Conservation (phyloP, 2,113 vertebrate genomes). For the Neogale vison region DNA sequence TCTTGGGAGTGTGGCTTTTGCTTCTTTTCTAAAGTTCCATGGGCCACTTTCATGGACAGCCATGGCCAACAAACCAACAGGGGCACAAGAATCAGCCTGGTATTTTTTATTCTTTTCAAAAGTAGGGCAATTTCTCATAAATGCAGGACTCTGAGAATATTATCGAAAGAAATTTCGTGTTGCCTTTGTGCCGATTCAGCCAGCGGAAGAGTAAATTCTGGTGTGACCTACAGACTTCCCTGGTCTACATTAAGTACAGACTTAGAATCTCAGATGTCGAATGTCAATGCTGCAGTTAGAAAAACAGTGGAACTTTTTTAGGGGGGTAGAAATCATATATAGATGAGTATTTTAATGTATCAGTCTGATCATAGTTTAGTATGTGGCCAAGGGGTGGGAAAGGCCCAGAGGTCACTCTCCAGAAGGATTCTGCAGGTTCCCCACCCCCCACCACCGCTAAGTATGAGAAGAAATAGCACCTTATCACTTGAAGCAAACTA, state of each 20-base stretch:
- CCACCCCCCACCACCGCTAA: neutral
- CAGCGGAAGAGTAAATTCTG: neutral
- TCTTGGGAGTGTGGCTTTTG: neutral
- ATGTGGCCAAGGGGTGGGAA: neutral
- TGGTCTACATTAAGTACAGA: neutral
- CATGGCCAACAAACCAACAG: neutral
- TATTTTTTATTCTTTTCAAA: neutral
- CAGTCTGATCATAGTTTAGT: neutral
- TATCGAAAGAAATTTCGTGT: neutral
- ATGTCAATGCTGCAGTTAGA: neutral
- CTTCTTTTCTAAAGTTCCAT: neutral
- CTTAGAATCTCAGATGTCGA: neutral
- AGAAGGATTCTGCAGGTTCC: neutral
- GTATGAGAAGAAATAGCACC: neutral
- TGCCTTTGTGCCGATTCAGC: neutral
- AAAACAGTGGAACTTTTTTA: neutral
- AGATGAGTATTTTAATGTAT: neutral
- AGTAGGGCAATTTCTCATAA: neutral
- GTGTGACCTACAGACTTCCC: neutral
- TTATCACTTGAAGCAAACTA: conserved; percentile 2
- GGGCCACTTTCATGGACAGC: neutral
- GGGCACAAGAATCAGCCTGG: neutral
- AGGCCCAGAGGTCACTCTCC: neutral
- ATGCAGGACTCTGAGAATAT: neutral
- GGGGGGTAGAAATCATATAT: neutral